phyloP scores from a whole-genome alignment of 2,888 invertebrate species.

The Metallyticus violacea region DNA sequence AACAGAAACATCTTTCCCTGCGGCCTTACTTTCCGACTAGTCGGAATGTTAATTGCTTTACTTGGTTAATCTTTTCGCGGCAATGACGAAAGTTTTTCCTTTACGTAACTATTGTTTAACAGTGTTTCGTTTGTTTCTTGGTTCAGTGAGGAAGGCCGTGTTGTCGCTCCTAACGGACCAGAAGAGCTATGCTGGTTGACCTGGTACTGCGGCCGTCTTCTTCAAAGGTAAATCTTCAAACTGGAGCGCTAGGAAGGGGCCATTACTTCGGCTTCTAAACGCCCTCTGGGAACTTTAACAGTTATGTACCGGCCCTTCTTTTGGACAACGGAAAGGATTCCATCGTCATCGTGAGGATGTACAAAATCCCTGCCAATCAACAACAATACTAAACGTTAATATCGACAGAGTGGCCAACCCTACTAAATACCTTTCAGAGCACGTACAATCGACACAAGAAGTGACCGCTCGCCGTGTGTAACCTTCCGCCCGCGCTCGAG shows the following conservation, averaged over 20 bases:
- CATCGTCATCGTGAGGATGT: not conserved
- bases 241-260: not conserved
- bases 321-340: not conserved
- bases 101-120: not conserved
- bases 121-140: not conserved
- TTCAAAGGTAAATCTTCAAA: not conserved
- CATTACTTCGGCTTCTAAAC: not conserved
- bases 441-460: not conserved
- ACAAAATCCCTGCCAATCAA: not conserved
- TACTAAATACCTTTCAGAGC: not conserved
- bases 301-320: not conserved
- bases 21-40: too few species aligned
- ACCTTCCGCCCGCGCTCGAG: not conserved
- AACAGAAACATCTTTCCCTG: too few species aligned
- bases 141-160: not conserved
- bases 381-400: not conserved
- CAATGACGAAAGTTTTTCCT: not conserved
- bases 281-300: not conserved
- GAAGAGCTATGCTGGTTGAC: not conserved
- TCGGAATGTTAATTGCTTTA: too few species aligned
- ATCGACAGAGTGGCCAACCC: not conserved
- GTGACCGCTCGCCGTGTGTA: not conserved
- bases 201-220: not conserved
- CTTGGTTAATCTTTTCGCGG: not conserved
- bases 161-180: not conserved